phyloP scores from a whole-genome alignment of 2,888 invertebrate genomes.

The Octonoba sinensis region DNA sequence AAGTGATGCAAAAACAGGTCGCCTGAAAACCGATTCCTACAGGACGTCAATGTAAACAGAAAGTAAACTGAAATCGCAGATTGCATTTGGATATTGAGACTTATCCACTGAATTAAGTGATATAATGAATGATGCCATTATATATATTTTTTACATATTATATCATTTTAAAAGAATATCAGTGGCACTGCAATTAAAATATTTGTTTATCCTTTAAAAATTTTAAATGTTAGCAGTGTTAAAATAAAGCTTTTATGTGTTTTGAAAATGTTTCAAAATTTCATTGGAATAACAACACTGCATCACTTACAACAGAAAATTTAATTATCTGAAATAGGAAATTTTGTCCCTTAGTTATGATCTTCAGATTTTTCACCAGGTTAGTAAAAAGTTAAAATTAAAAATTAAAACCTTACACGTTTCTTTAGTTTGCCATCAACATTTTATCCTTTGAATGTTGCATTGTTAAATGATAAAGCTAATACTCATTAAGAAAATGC shows the following conservation, averaged over 20 bases:
- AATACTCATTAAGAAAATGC: too few relatives aligned
- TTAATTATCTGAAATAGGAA: too few relatives aligned
- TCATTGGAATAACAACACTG: too few relatives aligned
- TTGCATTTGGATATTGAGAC: neutral
- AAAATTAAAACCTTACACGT: too few relatives aligned
- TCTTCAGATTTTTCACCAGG: too few relatives aligned
- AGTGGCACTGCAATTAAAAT: neutral
- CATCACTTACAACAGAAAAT: too few relatives aligned
- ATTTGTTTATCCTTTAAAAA: neutral
- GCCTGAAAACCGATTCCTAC: slow-evolving; percentile 66
- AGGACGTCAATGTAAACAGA: slow-evolving; percentile 50
- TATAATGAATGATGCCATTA: slow-evolving; percentile 52
- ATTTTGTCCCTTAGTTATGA: too few relatives aligned
- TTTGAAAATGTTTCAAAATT: neutral
- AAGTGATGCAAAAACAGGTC: slow-evolving; percentile 80
- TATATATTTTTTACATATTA: neutral
- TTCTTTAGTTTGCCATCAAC: too few relatives aligned
- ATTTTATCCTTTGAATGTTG: too few relatives aligned
- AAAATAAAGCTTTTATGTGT: neutral
- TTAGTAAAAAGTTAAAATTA: too few relatives aligned
- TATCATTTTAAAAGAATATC: slow-evolving; percentile 6
- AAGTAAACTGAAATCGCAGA: neutral
- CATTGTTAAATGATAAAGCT: too few relatives aligned
- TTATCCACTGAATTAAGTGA: slow-evolving; percentile 35
- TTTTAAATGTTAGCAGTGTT: neutral